phyloP scores from a whole-genome alignment of 2,797 vertebrate genomes.

The Periparus ater region DNA sequence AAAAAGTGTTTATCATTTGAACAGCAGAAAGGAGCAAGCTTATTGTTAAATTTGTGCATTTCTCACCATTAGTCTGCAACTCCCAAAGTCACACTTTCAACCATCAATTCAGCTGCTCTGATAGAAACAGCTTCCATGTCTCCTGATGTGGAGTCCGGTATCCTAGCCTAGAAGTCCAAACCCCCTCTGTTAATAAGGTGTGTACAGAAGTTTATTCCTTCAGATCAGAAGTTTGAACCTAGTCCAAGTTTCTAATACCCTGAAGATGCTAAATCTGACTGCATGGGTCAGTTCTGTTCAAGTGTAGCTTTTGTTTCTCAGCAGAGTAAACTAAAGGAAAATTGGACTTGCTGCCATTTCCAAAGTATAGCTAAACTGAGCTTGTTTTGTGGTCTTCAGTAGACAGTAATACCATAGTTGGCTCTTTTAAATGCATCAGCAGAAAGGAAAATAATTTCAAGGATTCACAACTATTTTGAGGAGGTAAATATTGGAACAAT shows the following conservation, averaged over 20 bases:
- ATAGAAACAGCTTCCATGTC: neutral
- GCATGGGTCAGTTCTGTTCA: neutral
- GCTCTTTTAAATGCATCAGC: neutral
- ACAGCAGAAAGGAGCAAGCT: neutral
- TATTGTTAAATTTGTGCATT: neutral
- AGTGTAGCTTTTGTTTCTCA: neutral
- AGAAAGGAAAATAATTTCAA: neutral
- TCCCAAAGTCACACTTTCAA: neutral
- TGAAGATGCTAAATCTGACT: neutral
- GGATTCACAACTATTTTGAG: neutral
- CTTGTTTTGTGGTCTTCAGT: neutral
- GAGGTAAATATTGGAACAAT: neutral
- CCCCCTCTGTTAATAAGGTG: neutral
- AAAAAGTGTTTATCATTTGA: neutral
- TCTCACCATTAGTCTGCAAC: neutral
- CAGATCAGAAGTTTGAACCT: neutral
- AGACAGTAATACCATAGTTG: neutral
- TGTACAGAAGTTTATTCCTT: neutral
- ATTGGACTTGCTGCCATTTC: neutral
- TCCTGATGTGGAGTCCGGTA: neutral
- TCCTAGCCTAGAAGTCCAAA: neutral
- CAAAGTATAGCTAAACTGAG: neutral
- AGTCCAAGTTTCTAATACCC: neutral
- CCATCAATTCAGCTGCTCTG: neutral
- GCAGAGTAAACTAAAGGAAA: neutral